These are phyloP conservation scores for Poecilia latipinna DNA, from an alignment of 2,113 vertebrate species.

Conservation along the genomic window DNA sequence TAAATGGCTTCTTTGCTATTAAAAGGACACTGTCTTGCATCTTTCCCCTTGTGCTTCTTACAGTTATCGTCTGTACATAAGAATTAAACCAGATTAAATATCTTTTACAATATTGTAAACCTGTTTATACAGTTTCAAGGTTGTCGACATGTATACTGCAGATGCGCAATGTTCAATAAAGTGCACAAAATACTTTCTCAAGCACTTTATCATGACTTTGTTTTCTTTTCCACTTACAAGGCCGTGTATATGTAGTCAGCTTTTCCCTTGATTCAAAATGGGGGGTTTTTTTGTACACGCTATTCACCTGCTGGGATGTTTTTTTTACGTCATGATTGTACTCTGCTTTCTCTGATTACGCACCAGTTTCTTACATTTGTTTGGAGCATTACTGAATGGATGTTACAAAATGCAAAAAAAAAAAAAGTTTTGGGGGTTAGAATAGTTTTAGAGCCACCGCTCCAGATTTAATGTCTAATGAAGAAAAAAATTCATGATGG, in stretches of 20 bases:
- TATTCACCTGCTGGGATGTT: not conserved
- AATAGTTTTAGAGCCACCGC: no score
- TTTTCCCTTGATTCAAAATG: not conserved
- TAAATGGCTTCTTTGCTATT: conserved; percentile 65
- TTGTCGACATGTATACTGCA: conserved; percentile 68
- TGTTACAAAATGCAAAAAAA: no score
- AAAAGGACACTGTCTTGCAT: conserved; percentile 57
- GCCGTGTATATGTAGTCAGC: not conserved
- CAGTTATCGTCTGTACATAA: conserved; percentile 68
- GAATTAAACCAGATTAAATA: conserved; percentile 48
- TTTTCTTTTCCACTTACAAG: not conserved
- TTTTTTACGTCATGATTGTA: not conserved
- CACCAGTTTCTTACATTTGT: not conserved
- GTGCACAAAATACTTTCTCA: conserved; percentile 75
- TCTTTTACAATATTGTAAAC: conserved; percentile 76
- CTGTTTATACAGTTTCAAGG: conserved; percentile 75
- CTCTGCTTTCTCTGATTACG: not conserved
- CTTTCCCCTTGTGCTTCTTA: conserved; percentile 54
- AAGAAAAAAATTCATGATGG: no score
- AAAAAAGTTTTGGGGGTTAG: no score
- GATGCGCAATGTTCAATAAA: conserved; percentile 75
- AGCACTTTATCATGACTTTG: conserved; percentile 29
- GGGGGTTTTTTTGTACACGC: no score
- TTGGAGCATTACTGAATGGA: no score
- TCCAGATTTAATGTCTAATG: no score